phyloP scores from a whole-genome alignment of 2,113 vertebrate species.

The Agapornis roseicollis region DNA sequence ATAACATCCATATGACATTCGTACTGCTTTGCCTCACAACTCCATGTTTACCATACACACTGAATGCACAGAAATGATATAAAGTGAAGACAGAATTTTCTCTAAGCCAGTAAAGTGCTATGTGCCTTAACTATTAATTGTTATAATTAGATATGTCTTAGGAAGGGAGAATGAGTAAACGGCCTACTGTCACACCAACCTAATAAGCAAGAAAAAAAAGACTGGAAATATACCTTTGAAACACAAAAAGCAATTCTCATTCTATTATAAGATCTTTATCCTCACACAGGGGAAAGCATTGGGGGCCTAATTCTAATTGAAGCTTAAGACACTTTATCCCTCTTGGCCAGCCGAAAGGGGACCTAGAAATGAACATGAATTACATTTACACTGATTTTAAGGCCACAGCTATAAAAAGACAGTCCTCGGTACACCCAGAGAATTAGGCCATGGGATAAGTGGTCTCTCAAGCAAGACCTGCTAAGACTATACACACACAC shows the following conservation, averaged over 20 bases:
- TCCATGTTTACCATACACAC: neutral
- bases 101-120: neutral
- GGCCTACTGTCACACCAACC: neutral
- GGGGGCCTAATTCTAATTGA: slow-evolving; percentile 48
- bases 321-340: slow-evolving; percentile 26
- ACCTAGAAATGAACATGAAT: neutral
- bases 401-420: neutral
- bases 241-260: slow-evolving; percentile 31
- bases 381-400: slow-evolving; percentile 5
- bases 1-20: neutral
- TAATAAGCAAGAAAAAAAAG: neutral
- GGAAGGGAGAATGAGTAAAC: neutral
- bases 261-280: slow-evolving; percentile 28
- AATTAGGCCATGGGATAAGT: neutral
- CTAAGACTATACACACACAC: neutral
- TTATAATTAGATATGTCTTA: neutral
- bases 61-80: fast-evolving
- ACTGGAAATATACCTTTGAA: slow-evolving; percentile 16
- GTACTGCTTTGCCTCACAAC: neutral
- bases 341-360: neutral
- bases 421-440: neutral
- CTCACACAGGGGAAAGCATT: slow-evolving; percentile 20
- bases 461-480: neutral
- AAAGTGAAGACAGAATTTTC: neutral
- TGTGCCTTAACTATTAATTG: slow-evolving; percentile 5